phyloP scores from a whole-genome alignment of 2,797 vertebrate species.

The Sebastes miniatus region DNA sequence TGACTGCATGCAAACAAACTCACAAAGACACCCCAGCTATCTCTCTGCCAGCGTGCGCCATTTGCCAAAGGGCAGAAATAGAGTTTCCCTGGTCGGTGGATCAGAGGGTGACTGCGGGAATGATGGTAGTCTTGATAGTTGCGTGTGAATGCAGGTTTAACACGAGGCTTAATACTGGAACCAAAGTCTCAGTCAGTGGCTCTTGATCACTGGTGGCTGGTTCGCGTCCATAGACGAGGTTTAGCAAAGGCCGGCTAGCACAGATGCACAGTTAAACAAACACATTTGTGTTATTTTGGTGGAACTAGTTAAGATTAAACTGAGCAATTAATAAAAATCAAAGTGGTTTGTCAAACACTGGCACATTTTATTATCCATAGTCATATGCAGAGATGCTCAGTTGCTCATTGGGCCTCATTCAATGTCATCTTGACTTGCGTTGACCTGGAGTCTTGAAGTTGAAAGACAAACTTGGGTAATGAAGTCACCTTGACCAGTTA shows the following conservation, averaged over 20 bases:
- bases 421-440: background rate
- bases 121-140: conserved; percentile 22
- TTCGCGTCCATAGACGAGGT: background rate
- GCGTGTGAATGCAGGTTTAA: conserved; percentile 21
- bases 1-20: conserved; percentile 33
- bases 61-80: conserved; percentile 27
- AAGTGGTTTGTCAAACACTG: background rate
- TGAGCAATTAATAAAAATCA: background rate
- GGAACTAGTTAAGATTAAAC: background rate
- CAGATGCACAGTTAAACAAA: background rate
- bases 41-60: conserved; percentile 26
- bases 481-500: background rate
- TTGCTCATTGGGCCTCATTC: background rate
- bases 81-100: conserved; percentile 11
- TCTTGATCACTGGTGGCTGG: background rate
- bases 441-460: background rate
- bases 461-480: background rate
- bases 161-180: background rate
- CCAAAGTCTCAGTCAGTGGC: background rate
- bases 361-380: background rate
- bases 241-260: background rate
- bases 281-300: background rate
- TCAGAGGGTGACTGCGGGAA: conserved; percentile 21
- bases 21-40: conserved; percentile 42
- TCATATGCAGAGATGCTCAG: background rate